Evolutionary conservation across 2,113 vertebrate genomes (phyloP), one percentile per base, ranked within the genome.

Genomic region (Chunga burmeisteri): DNA sequence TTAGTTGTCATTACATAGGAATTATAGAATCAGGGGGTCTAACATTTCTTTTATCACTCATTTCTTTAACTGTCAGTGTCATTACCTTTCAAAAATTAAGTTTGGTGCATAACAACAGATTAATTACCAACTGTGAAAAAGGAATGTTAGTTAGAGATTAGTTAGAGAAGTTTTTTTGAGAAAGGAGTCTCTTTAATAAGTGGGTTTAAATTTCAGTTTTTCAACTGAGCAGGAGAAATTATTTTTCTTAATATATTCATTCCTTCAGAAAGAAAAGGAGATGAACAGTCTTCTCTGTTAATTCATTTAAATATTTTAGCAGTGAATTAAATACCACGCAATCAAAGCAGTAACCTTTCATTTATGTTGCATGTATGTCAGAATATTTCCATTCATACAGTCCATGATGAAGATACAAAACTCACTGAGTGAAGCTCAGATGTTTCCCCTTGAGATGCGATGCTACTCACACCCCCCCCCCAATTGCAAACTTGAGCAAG

Each of bases 61-160:
- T 96, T 94, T 97, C 70, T 98, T 95, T 90, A 97, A 90, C 81
- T 88, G 87, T 61, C 96, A 96, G 77, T 96, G 82, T 32, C 94
- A 83, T 86, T 96, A 86, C 66, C 93, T 97, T 94, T 70, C 88
- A 80, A 94, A 96, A 98, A 95, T 97, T 95, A 93, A 96, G 56
- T 93, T 96, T 3, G 9, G 40, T 97, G 75, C 55, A 42, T 92
- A 94, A 88, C 32, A 88, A 75, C 52, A 92, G 30, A 65, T 82
- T 88, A 96, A 94, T 96, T 93, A 81, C 10, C 71, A 86, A 42
- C 13, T 90, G 30, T 86, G 70, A 63, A 81, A 95, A 81, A 94
- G 65, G 75, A 95, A 50, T 29, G 40, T 77, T 63, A 75, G 29
- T 40, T 87, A 87, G 63, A 94, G 34, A 75, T 29, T 66, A 23